Conservation (phyloP, 2,888 invertebrate species). For the Tipula helvola region DNA sequence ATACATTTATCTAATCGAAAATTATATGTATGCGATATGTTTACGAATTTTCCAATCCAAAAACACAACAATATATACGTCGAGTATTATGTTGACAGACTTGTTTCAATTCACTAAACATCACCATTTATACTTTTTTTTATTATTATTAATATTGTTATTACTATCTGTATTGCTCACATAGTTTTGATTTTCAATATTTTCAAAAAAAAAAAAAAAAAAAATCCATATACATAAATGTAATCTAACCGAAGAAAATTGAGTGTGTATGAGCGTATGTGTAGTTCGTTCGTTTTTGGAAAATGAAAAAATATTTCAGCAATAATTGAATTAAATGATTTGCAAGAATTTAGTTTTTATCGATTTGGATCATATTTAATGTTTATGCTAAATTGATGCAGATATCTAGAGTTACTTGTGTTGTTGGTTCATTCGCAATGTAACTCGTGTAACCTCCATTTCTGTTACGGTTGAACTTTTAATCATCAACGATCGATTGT, state of each 20-base stretch:
- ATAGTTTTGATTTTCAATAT: neutral
- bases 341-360: neutral
- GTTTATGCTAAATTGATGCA: neutral
- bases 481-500: no score
- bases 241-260: neutral
- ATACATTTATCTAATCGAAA: neutral
- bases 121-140: neutral
- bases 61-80: neutral
- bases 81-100: neutral
- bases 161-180: neutral
- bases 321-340: slow-evolving; percentile 4
- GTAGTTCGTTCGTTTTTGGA: neutral
- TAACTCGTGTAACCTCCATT: no score
- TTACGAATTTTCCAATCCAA: neutral
- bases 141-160: neutral
- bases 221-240: neutral
- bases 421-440: no score
- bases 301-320: neutral
- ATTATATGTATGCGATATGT: neutral
- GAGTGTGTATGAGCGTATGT: neutral
- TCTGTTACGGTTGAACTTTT: no score
- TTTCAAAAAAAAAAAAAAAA: neutral
- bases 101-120: neutral
- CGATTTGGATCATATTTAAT: neutral
- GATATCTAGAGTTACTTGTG: no score